Conservation (phyloP, 2,888 invertebrate species). For the Drosophila rubida region DNA sequence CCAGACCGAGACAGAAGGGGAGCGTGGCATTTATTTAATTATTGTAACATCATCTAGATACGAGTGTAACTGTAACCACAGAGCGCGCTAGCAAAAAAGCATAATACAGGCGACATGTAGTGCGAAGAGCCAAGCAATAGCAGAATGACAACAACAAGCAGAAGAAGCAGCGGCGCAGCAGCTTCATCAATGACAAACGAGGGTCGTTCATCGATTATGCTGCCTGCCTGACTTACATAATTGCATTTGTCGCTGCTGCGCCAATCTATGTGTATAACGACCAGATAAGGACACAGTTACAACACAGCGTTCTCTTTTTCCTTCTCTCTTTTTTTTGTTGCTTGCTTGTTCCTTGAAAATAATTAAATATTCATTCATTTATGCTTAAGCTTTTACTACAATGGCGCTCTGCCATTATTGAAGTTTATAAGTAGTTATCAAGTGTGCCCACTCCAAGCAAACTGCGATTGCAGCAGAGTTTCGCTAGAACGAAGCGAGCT, state of each 20-base stretch:
- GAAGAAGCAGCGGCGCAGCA: slow-evolving; percentile 3
- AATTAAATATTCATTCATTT: slow-evolving; percentile 20
- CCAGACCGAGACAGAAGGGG: neutral
- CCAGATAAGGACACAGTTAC: neutral
- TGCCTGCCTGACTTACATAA: slow-evolving; percentile 31
- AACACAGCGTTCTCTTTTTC: neutral
- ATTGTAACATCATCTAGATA: slow-evolving; percentile 32
- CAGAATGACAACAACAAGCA: slow-evolving; percentile 6
- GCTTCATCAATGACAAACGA: slow-evolving; percentile 65
- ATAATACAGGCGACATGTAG: slow-evolving; percentile 10
- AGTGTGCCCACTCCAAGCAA: neutral
- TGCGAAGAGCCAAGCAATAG: neutral
- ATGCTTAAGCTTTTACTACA: slow-evolving; percentile 3
- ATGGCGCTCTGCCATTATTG: slow-evolving; percentile 4
- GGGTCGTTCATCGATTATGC: slow-evolving; percentile 63
- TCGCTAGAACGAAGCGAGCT: neutral
- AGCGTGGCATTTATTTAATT: slow-evolving; percentile 53
- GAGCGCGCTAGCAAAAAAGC: slow-evolving; percentile 8
- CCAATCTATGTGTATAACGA: slow-evolving; percentile 1
- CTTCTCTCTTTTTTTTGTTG: too few species aligned
- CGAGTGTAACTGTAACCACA: slow-evolving; percentile 13
- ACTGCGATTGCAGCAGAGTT: neutral
- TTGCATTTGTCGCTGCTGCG: slow-evolving; percentile 23
- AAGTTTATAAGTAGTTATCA: neutral
- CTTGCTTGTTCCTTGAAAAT: slow-evolving; percentile 3